These are phyloP conservation scores for Adelosebastes latens DNA, from an alignment of 2,797 vertebrate species.

Conservation along the genomic window DNA sequence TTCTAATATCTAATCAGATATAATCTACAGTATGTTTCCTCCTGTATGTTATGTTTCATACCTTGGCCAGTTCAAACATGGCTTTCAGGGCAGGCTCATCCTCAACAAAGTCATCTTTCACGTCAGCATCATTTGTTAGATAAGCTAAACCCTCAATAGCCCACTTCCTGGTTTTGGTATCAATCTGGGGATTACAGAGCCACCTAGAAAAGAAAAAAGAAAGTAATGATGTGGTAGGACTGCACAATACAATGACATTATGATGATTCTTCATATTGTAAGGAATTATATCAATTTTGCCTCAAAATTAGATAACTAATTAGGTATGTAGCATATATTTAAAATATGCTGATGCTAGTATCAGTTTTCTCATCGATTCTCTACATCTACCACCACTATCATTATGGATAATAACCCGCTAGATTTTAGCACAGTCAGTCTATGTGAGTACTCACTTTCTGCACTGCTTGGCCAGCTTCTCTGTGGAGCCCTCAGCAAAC, in stretches of 20 bases:
- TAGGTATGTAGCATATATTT: not conserved
- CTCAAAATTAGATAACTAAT: not conserved
- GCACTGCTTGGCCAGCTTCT: slow-evolving; percentile 97
- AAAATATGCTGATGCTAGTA: not conserved
- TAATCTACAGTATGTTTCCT: not conserved
- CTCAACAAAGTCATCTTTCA: slow-evolving; percentile 98
- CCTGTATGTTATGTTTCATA: slow-evolving; percentile 46
- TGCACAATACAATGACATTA: not conserved
- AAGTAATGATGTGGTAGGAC: not conserved
- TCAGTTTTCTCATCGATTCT: not conserved
- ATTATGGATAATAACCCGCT: not conserved
- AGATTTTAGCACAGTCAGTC: not conserved
- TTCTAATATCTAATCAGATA: not conserved
- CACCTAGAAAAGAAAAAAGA: slow-evolving; percentile 81
- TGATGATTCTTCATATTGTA: not conserved
- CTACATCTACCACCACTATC: not conserved
- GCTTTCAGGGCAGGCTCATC: slow-evolving; percentile 93
- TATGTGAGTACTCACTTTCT: slow-evolving; percentile 88
- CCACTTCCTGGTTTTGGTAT: slow-evolving; percentile 94
- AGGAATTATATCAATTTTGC: not conserved
- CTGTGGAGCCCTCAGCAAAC: slow-evolving; percentile 97
- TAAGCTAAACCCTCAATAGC: slow-evolving; percentile 96
- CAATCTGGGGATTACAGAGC: slow-evolving; percentile 92
- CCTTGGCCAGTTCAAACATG: slow-evolving; percentile 97
- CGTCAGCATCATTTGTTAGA: slow-evolving; percentile 95